Conservation (phyloP, 2,113 vertebrate species). For the Hypanus sabinus region DNA sequence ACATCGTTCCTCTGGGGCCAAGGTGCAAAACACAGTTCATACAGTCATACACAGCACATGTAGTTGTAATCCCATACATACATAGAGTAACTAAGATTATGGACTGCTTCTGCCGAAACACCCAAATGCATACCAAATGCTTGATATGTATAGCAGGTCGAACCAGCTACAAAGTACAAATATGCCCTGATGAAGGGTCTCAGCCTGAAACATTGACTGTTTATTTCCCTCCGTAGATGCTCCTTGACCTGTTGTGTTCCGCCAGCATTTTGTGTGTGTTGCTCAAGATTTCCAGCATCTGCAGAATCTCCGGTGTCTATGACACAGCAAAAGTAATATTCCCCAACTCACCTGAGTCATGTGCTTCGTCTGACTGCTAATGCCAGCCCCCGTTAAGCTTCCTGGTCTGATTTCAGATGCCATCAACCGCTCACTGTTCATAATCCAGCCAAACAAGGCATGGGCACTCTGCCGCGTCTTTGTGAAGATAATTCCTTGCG, state of each 20-base stretch:
- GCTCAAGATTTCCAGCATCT: too few species aligned
- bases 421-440: slow-evolving; percentile 45
- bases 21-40: too few species aligned
- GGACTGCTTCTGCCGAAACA: not conserved
- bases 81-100: not conserved
- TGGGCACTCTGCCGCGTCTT: slow-evolving; percentile 67
- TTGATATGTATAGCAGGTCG: not conserved
- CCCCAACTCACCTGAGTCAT: slow-evolving; percentile 76
- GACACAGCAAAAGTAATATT: not conserved
- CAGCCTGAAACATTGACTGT: too few species aligned
- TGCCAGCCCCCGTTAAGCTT: slow-evolving; percentile 63
- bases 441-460: slow-evolving; percentile 73
- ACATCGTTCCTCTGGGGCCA: too few species aligned
- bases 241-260: too few species aligned
- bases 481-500: slow-evolving; percentile 73
- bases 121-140: not conserved
- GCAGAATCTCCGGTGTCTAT: too few species aligned
- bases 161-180: not conserved
- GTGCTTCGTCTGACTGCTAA: slow-evolving; percentile 56
- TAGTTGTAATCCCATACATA: too few species aligned
- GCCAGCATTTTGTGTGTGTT: too few species aligned
- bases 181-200: too few species aligned
- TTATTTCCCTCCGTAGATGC: too few species aligned
- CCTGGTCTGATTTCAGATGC: slow-evolving; percentile 55
- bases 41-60: too few species aligned